phyloP scores from a whole-genome alignment of 2,113 vertebrate genomes.

The Oreocharis arfaki region DNA sequence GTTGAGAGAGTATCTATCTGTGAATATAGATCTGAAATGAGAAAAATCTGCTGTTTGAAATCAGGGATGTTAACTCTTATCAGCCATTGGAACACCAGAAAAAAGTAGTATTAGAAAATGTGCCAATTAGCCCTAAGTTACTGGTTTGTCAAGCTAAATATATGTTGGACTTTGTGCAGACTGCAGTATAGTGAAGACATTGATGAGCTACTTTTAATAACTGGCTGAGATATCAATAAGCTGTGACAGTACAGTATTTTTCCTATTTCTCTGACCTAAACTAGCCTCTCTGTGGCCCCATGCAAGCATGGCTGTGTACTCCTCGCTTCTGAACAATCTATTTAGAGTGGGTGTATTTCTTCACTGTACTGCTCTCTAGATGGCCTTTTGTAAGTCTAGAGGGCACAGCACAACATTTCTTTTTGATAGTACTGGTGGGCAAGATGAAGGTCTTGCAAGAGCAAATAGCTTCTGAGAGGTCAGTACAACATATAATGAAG shows the following conservation, averaged over 20 bases:
- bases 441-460: background rate
- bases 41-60: background rate
- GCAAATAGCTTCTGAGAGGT: background rate
- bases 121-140: background rate
- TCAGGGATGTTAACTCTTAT: background rate
- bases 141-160: background rate
- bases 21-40: background rate
- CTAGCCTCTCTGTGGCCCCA: background rate
- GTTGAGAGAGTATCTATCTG: background rate
- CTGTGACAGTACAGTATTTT: background rate
- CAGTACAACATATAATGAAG: background rate
- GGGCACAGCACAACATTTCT: background rate
- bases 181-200: background rate
- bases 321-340: rapidly evolving
- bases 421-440: background rate
- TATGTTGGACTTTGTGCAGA: background rate
- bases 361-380: background rate
- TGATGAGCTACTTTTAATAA: background rate
- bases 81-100: background rate
- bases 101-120: background rate
- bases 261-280: background rate
- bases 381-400: background rate
- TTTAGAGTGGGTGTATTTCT: background rate
- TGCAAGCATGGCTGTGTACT: background rate
- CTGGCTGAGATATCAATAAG: background rate